Evolutionary conservation across 2,888 invertebrate genomes (phyloP).

Genomic region (Amblyjoppa fuscipennis): DNA sequence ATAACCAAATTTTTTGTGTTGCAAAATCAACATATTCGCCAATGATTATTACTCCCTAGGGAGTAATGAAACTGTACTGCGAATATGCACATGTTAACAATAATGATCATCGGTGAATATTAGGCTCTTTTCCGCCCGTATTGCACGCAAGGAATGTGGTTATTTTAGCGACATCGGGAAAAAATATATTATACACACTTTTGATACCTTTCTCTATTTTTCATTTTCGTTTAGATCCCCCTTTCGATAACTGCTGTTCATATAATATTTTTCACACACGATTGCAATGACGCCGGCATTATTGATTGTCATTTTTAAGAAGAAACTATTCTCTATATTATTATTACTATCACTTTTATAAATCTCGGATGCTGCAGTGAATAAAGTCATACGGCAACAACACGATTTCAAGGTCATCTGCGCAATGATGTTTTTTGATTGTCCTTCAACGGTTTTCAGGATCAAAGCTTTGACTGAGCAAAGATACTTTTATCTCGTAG

Average conservation of each 20-base stretch:
- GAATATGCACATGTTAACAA: too few relatives aligned
- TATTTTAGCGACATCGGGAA: too few relatives aligned
- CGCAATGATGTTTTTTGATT: conserved; percentile 8
- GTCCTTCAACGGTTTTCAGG: neutral
- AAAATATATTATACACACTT: conserved; percentile 24
- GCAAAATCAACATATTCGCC: too few relatives aligned
- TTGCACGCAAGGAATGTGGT: too few relatives aligned
- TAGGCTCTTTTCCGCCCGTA: too few relatives aligned
- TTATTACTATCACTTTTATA: conserved; percentile 12
- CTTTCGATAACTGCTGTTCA: neutral
- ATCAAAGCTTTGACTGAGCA: neutral
- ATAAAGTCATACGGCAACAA: neutral
- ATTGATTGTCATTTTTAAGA: conserved; percentile 51
- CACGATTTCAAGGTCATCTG: neutral
- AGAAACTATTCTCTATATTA: conserved; percentile 34
- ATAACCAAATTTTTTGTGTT: too few relatives aligned
- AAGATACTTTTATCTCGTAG: conserved; percentile 3
- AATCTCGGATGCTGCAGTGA: neutral
- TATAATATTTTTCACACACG: neutral
- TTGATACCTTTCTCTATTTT: neutral
- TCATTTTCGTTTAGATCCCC: neutral
- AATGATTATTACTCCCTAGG: too few relatives aligned
- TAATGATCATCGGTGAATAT: too few relatives aligned
- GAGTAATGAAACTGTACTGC: too few relatives aligned
- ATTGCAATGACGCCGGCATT: conserved; percentile 27